Conservation (phyloP, 2,888 invertebrate species). For the Helobdella robusta region DNA sequence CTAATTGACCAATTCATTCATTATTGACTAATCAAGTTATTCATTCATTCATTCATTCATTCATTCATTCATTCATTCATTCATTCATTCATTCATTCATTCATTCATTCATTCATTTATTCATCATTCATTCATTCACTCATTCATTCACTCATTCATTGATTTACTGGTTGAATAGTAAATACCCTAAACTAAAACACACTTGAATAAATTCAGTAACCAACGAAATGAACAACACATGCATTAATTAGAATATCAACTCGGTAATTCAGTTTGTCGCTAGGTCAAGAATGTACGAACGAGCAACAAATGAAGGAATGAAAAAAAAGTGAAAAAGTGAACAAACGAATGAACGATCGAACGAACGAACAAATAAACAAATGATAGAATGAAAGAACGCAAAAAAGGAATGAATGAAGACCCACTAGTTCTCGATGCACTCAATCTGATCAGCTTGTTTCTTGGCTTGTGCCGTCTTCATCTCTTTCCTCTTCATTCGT, state of each 20-base stretch:
- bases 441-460: conserved; percentile 6
- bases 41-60: no score
- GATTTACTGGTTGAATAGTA: no score
- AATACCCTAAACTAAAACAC: no score
- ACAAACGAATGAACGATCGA: not conserved
- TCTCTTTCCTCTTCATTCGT: not conserved
- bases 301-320: no score
- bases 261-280: not conserved
- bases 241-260: not conserved
- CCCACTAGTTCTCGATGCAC: conserved; percentile 19
- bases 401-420: not conserved
- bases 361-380: not conserved
- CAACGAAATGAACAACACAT: no score
- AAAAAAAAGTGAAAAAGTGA: not conserved
- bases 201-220: no score
- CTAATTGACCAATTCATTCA: no score
- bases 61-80: not conserved
- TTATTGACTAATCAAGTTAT: no score
- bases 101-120: no score
- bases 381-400: not conserved
- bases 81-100: not conserved
- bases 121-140: no score
- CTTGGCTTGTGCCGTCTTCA: not conserved
- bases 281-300: no score
- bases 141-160: no score